These are phyloP conservation scores for Silurus lanzhouensis DNA, from an alignment of 2,797 vertebrate species.

Conservation along the genomic window DNA sequence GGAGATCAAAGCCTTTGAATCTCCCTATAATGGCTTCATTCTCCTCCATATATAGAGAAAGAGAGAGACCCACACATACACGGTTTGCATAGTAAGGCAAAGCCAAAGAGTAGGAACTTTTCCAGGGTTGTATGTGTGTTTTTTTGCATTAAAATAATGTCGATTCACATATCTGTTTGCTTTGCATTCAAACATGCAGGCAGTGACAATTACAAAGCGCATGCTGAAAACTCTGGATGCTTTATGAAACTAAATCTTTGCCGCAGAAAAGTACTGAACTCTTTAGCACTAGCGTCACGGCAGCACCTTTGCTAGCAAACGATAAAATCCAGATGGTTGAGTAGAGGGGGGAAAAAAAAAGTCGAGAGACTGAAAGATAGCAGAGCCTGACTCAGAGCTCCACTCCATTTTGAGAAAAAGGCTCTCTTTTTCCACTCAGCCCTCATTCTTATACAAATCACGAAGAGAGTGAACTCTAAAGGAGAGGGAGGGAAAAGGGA, in stretches of 20 bases:
- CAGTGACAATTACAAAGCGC: neutral
- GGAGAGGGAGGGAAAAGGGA: slow-evolving; percentile 29
- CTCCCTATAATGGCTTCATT: slow-evolving; percentile 75
- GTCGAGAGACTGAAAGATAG: neutral
- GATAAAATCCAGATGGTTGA: slow-evolving; percentile 17
- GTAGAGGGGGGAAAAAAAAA: neutral
- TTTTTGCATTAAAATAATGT: neutral
- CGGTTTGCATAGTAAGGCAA: slow-evolving; percentile 23
- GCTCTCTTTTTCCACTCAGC: slow-evolving; percentile 6
- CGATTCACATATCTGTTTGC: neutral
- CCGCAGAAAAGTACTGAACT: neutral
- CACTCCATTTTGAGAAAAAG: slow-evolving; percentile 12
- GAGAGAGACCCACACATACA: neutral
- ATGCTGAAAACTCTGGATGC: neutral
- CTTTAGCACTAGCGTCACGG: neutral
- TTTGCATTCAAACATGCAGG: neutral
- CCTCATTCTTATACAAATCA: slow-evolving; percentile 25
- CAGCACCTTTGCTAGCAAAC: slow-evolving; percentile 12
- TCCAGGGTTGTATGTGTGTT: neutral
- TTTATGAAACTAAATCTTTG: neutral
- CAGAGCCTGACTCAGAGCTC: neutral
- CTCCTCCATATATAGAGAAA: slow-evolving; percentile 57
- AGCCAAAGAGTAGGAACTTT: neutral
- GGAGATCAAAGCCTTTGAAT: slow-evolving; percentile 75
- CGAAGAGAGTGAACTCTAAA: slow-evolving; percentile 41